A percentile compares a stretch with the other conserved stretches of the same genome.
Evolutionary conservation across 2,888 invertebrate genomes (phyloP).

Genomic region (Acronicta aceris): DNA sequence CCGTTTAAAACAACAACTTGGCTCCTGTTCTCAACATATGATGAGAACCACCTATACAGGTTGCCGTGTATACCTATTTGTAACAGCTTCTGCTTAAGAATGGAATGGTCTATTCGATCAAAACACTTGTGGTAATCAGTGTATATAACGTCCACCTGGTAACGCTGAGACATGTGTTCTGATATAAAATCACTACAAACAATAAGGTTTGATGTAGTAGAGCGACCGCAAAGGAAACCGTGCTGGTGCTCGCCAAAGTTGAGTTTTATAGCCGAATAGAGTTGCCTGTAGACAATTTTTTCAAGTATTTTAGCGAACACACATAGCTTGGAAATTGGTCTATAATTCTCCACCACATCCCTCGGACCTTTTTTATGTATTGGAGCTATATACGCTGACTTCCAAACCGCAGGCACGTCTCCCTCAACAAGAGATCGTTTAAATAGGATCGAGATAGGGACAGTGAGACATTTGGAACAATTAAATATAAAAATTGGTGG

Average conservation of each 20-base stretch:
- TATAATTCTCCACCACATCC: no score
- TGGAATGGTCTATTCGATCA: no score
- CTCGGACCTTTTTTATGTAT: conserved; percentile 1
- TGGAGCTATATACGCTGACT: not conserved
- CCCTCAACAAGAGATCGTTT: not conserved
- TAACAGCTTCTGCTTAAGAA: no score
- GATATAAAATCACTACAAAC: not conserved
- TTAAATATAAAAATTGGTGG: not conserved
- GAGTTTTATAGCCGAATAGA: not conserved
- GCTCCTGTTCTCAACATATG: no score
- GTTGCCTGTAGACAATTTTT: not conserved
- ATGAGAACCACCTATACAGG: no score
- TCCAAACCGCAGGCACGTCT: not conserved
- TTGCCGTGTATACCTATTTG: no score
- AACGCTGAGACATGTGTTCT: no score
- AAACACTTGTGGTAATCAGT: no score
- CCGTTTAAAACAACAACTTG: no score
- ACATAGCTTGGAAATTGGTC: not conserved
- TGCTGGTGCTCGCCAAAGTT: not conserved
- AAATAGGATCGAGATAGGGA: not conserved
- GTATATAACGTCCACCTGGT: no score
- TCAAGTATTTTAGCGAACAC: conserved; percentile 1
- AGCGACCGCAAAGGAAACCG: not conserved
- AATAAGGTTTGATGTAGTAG: not conserved
- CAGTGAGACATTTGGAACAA: not conserved